Percentiles rank a stretch among this genome's conserved stretches.
phyloP scores from a whole-genome alignment of 2,888 invertebrate genomes.

The Altica lythri region DNA sequence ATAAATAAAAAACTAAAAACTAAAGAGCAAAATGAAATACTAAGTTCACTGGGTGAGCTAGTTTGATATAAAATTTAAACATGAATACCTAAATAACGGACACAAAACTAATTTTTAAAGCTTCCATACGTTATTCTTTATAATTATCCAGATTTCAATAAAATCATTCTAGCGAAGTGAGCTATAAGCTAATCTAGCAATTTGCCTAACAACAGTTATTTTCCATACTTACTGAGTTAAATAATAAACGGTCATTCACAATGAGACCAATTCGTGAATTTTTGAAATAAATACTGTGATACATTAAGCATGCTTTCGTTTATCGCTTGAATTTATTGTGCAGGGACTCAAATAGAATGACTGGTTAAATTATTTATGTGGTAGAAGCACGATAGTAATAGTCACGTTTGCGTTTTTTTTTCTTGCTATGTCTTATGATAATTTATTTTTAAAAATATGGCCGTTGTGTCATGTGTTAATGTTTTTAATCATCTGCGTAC shows the following conservation, averaged over 20 bases:
- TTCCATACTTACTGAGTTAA: slow-evolving; percentile 19
- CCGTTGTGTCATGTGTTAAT: slow-evolving; percentile 36
- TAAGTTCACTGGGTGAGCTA: no score
- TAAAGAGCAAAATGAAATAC: no score
- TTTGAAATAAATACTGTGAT: slow-evolving; percentile 49
- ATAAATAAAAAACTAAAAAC: no score
- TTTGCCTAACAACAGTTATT: slow-evolving; percentile 22
- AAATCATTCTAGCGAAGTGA: neutral
- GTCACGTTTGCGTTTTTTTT: slow-evolving; percentile 52
- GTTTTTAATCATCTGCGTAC: slow-evolving; percentile 35
- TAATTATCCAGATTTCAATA: no score
- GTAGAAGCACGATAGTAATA: slow-evolving; percentile 52
- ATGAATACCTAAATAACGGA: no score
- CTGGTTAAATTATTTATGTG: slow-evolving; percentile 51
- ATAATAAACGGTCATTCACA: slow-evolving; percentile 34
- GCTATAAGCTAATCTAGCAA: slow-evolving; percentile 5
- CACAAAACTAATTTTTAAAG: no score
- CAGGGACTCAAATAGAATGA: slow-evolving; percentile 50
- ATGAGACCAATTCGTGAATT: slow-evolving; percentile 47
- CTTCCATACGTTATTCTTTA: no score
- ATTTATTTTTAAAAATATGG: slow-evolving; percentile 42
- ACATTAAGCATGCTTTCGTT: slow-evolving; percentile 52
- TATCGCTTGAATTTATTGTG: slow-evolving; percentile 53
- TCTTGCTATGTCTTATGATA: slow-evolving; percentile 44
- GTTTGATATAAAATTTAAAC: no score